phyloP scores from a whole-genome alignment of 2,113 vertebrate genomes.

The Heteronetta atricapilla region DNA sequence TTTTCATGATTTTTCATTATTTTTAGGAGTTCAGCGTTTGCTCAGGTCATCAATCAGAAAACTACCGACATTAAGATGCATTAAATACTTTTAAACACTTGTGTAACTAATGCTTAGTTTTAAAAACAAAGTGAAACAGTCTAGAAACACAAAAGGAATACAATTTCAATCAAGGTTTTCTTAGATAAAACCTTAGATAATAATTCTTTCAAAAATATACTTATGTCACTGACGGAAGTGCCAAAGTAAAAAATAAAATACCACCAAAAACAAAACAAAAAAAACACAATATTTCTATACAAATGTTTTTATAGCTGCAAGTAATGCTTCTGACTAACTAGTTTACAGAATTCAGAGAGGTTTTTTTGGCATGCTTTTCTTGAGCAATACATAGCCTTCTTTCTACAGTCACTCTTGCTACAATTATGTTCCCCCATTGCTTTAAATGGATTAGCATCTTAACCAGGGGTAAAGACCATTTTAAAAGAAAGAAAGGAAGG shows the following conservation, averaged over 20 bases:
- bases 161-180: neutral
- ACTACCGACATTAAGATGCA: neutral
- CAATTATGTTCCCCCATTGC: neutral
- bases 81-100: neutral
- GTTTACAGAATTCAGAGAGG: neutral
- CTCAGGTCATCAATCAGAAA: neutral
- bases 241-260: neutral
- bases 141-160: neutral
- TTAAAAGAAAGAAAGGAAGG: neutral
- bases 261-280: neutral
- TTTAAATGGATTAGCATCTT: neutral
- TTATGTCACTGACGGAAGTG: neutral
- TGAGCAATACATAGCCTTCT: neutral
- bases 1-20: neutral
- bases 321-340: neutral
- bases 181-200: neutral
- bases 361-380: neutral
- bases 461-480: neutral
- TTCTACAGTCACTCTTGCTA: neutral
- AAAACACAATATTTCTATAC: fast-evolving
- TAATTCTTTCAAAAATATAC: neutral
- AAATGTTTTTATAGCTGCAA: neutral
- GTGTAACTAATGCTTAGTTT: neutral
- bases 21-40: neutral
- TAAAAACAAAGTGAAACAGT: neutral